Conservation (phyloP, 2,888 invertebrate genomes). For the Hartigia nigra region DNA sequence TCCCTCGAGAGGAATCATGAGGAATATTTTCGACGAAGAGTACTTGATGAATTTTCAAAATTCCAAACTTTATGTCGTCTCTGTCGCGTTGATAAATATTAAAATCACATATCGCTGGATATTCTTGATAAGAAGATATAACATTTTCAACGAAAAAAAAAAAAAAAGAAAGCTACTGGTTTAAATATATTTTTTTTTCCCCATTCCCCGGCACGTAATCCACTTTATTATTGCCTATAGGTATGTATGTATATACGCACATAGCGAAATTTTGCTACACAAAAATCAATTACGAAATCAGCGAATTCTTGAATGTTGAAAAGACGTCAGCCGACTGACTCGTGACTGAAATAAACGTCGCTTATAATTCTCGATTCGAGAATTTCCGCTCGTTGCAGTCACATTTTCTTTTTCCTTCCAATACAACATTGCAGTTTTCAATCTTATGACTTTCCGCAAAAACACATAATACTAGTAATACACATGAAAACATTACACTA, state of each 20-base stretch:
- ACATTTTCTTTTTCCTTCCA: background rate
- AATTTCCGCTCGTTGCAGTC: background rate
- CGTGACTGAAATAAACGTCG: background rate
- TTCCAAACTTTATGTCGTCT: background rate
- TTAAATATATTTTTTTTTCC: background rate
- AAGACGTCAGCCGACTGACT: background rate
- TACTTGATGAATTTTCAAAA: background rate
- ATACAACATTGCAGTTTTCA: background rate
- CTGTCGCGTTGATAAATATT: background rate
- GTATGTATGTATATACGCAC: background rate
- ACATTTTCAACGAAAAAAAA: background rate
- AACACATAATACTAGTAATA: background rate
- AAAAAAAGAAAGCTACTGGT: background rate
- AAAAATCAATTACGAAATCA: background rate
- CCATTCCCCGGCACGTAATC: background rate
- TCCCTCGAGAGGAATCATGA: background rate
- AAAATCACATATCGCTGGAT: background rate
- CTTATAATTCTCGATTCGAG: background rate
- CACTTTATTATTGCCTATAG: background rate
- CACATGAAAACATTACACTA: background rate
- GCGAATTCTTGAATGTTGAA: background rate
- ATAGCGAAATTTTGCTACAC: background rate
- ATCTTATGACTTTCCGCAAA: background rate
- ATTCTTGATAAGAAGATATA: background rate
- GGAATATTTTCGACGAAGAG: background rate